These are phyloP conservation scores for Camponotus floridanus DNA, from an alignment of 1,140 invertebrate species.

Conservation along the genomic window DNA sequence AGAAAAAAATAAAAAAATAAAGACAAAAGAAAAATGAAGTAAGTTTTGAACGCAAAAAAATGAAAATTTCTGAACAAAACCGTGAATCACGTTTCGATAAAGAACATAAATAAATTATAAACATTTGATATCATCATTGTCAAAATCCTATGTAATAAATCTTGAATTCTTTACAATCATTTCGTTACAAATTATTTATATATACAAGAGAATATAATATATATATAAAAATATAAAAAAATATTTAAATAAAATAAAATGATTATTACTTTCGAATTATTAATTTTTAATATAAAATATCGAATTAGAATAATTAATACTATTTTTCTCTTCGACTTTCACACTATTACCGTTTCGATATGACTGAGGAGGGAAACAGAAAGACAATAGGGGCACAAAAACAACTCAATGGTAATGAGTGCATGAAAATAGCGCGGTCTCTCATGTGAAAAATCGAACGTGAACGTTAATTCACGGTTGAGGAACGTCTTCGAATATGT, in stretches of 20 bases:
- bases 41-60: not conserved
- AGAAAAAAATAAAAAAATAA: not conserved
- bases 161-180: constrained; percentile 10
- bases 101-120: constrained; percentile 17
- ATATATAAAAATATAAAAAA: not conserved
- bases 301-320: not conserved
- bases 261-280: not conserved
- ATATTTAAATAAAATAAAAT: not conserved
- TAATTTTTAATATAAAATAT: not conserved
- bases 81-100: not conserved
- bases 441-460: not conserved
- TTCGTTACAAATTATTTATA: constrained; percentile 10
- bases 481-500: constrained; percentile 21
- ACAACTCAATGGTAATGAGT: not conserved
- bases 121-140: not conserved
- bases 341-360: not conserved
- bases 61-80: not conserved
- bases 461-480: constrained; percentile 7
- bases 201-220: not conserved
- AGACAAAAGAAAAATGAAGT: not conserved
- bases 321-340: not conserved
- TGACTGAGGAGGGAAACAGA: not conserved
- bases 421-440: not conserved
- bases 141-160: not conserved
- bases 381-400: not conserved